Percentiles rank a stretch among this genome's conserved stretches.
Conservation (phyloP, 2,113 vertebrate genomes). For the Eidolon helvum region DNA sequence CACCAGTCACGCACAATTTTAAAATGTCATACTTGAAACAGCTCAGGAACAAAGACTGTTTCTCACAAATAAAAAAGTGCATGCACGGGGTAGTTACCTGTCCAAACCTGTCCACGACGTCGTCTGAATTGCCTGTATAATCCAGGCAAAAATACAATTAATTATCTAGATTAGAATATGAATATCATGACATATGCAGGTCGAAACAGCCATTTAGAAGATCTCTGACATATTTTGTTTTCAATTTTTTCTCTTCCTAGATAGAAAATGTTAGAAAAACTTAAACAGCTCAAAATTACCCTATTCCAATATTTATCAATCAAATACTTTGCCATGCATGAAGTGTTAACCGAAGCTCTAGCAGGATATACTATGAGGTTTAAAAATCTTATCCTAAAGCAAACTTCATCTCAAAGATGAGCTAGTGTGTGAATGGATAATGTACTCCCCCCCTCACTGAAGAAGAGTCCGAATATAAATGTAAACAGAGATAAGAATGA, state of each 20-base stretch:
- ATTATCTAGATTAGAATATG: background rate
- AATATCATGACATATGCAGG: background rate
- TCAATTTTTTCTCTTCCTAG: background rate
- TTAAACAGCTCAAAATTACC: background rate
- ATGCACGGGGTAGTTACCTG: background rate
- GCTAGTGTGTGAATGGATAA: background rate
- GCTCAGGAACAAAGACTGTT: background rate
- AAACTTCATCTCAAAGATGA: slow-evolving; percentile 55
- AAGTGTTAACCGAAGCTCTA: slow-evolving; percentile 38
- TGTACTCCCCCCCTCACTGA: background rate
- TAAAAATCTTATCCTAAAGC: slow-evolving; percentile 61
- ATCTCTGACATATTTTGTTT: background rate
- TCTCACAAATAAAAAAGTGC: background rate
- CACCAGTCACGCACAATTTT: background rate
- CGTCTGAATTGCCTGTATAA: background rate
- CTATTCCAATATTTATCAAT: slow-evolving; percentile 52
- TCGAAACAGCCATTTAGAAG: background rate
- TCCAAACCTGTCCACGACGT: background rate
- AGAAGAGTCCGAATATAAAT: background rate
- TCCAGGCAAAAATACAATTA: background rate
- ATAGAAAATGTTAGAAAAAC: background rate
- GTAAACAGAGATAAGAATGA: slow-evolving; percentile 21
- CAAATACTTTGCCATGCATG: slow-evolving; percentile 43
- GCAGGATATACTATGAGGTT: slow-evolving; percentile 22
- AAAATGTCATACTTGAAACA: slow-evolving; percentile 26